Percentiles rank a stretch among this genome's conserved stretches.
Conservation (phyloP, 2,113 vertebrate species). For the Lates calcarifer region DNA sequence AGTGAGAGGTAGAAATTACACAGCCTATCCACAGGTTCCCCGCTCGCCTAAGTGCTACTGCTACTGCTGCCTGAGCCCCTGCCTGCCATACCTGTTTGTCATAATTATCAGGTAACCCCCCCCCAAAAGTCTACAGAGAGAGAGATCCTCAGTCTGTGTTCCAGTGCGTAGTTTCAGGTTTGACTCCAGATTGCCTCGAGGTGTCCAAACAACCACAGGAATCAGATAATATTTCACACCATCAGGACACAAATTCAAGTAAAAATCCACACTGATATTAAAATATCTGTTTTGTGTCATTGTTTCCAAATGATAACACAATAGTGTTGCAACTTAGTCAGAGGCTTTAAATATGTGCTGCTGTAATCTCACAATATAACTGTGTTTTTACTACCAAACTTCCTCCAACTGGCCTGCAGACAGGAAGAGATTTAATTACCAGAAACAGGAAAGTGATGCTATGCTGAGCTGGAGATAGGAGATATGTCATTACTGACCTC, state of each 20-base stretch:
- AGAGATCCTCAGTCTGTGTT: constrained; percentile 18
- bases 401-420: constrained; percentile 11
- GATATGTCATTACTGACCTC: not conserved
- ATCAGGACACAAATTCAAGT: constrained; percentile 13
- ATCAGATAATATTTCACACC: constrained; percentile 16
- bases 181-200: not conserved
- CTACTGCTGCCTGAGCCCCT: constrained; percentile 15
- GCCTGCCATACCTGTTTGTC: constrained; percentile 60
- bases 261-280: constrained; percentile 33
- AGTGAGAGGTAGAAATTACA: constrained; percentile 65
- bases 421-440: constrained; percentile 26
- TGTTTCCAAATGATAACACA: constrained; percentile 5
- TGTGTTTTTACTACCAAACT: not conserved
- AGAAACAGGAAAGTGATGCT: not conserved
- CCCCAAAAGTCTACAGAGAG: not conserved
- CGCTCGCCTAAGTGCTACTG: constrained; percentile 31
- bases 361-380: constrained; percentile 20
- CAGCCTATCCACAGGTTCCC: constrained; percentile 45
- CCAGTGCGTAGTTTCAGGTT: constrained; percentile 14
- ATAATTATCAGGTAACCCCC: constrained; percentile 65
- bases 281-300: constrained; percentile 29
- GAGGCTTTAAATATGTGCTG: constrained; percentile 22
- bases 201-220: not conserved
- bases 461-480: not conserved
- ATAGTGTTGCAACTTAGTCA: not conserved